A percentile compares a stretch with the other conserved stretches of the same genome.
phyloP scores from a whole-genome alignment of 2,888 invertebrate species.

The Unio pictorum region DNA sequence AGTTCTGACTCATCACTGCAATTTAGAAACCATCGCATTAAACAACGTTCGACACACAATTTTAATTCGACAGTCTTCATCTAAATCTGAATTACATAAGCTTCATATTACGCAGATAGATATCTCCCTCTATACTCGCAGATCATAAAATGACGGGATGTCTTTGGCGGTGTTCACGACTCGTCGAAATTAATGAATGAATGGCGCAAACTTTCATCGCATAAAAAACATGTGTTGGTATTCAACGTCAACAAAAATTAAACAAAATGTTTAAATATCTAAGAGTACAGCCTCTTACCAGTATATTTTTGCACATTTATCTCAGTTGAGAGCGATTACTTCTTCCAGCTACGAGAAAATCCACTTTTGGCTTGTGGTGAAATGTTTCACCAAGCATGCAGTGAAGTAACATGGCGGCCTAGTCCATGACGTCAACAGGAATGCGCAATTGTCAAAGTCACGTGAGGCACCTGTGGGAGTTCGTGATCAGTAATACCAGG shows the following conservation, averaged over 20 bases:
- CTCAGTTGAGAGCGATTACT: constrained; percentile 29
- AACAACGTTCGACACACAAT: too few relatives aligned
- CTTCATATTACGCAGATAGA: too few relatives aligned
- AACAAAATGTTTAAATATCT: neutral
- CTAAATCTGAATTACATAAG: too few relatives aligned
- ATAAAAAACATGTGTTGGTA: neutral
- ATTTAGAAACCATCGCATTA: too few relatives aligned
- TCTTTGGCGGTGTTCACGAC: too few relatives aligned
- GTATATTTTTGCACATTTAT: constrained; percentile 61
- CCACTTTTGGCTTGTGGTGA: neutral
- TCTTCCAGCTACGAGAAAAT: constrained; percentile 34
- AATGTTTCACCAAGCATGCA: constrained; percentile 11
- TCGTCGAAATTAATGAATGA: too few relatives aligned
- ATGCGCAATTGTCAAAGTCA: constrained; percentile 23
- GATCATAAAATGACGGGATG: too few relatives aligned
- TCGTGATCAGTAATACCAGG: constrained; percentile 8
- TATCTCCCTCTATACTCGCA: too few relatives aligned
- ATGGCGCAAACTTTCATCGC: neutral
- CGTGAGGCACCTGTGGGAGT: constrained; percentile 16
- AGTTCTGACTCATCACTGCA: too few relatives aligned
- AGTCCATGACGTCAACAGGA: constrained; percentile 8
- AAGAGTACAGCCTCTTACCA: constrained; percentile 38
- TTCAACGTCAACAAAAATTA: constrained; percentile 2
- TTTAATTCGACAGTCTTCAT: too few relatives aligned
- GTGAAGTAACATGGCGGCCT: constrained; percentile 20